Base-by-base conservation (phyloP, 2,797 vertebrate genomes). In the Gymnocypris eckloni region DNA sequence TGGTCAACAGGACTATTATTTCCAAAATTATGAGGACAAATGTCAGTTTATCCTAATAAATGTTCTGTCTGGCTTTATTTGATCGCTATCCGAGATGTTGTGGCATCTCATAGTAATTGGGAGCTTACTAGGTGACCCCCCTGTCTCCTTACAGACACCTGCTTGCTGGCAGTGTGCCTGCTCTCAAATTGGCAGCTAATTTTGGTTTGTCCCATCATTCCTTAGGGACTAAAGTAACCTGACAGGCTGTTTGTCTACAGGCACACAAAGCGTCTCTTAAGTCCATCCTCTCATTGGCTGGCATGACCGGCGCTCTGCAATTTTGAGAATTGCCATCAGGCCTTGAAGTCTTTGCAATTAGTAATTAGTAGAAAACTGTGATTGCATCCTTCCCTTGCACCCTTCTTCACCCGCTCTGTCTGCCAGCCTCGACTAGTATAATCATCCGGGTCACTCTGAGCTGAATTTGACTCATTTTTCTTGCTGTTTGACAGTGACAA, bases 171-270 rank as follows among this genome's bases (percentile, higher is more conserved):
- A 89, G 79, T 54, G 89, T 88, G 92, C 93, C 93, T 87, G 73
- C 90, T 87, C 88, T 91, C 92, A 94, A 95, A 94, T 94, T 95
- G 94, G 93, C 94, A 93, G 95, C 93, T 95, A 94, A 95, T 95
- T 93, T 94, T 92, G 89, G 85, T 92, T 89, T 75, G 90, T 91
- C 90, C 28, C 79, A n/a, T 88, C 61, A 83, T 88, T 88, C 90
- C 92, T 90, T 81, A 48, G 61, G 91, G 94, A 94, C 93, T 93
- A 91, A 92, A 91, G 86, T 67, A 89, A 92, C 93, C 93, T 92
- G 94, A 94, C 94, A 95, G 93, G 92, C 92, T 95, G 94, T 93
- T 95, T 95, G 93, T 95, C 94, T 93, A 92, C 82, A 87, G 81
- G 20, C 88, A 37, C 78, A 87, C 71, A 77, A 54, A 22, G 48